Conservation (phyloP, 1,140 invertebrate genomes). For the Propsilocerus akamusi region DNA sequence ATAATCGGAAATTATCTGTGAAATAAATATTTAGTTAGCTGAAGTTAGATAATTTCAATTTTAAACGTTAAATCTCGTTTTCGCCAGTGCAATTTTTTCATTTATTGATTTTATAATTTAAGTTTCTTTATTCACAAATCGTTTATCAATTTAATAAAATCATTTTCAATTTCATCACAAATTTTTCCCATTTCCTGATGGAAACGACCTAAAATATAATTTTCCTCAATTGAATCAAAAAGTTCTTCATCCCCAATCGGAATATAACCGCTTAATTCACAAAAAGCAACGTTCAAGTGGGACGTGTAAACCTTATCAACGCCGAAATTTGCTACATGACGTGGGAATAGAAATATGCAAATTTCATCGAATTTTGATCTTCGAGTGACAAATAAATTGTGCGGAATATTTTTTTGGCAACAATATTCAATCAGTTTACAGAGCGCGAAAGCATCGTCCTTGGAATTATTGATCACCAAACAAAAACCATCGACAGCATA, state of each 20-base stretch:
- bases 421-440: constrained; percentile 15
- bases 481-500: constrained; percentile 17
- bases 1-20: constrained; percentile 37
- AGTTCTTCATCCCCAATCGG: constrained; percentile 13
- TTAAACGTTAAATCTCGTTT: constrained; percentile 8
- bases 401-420: constrained; percentile 16
- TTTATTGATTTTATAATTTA: neutral
- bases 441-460: constrained; percentile 10
- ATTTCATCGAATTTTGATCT: constrained; percentile 8
- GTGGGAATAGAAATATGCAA: constrained; percentile 15
- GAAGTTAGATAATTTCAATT: no score
- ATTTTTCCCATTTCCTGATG: neutral
- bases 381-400: constrained; percentile 19
- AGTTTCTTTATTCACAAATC: neutral
- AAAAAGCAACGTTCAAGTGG: constrained; percentile 19
- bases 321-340: constrained; percentile 11
- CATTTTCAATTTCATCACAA: constrained; percentile 1
- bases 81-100: neutral
- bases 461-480: constrained; percentile 9
- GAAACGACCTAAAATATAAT: neutral
- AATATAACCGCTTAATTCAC: constrained; percentile 18
- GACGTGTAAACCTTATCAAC: constrained; percentile 12
- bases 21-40: no score
- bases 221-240: neutral
- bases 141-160: no score